Evolutionary conservation across 2,888 invertebrate species (phyloP), one percentile per base, ranked within the genome.

Genomic region (Sussaba pulchella): DNA sequence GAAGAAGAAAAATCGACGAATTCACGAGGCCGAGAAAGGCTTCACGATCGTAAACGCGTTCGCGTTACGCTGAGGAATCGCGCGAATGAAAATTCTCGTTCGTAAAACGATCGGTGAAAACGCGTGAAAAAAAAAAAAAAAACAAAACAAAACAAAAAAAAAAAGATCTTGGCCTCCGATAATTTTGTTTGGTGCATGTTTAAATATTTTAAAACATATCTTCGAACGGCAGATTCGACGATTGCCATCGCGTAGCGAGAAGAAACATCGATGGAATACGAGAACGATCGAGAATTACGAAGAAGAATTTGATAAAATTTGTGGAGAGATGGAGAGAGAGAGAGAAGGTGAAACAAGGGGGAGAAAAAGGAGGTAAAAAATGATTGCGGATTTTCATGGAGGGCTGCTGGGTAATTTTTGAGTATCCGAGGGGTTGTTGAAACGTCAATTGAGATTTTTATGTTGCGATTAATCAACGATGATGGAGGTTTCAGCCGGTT

Each of bases 151-250:
- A n/a, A n/a, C n/a, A n/a, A n/a, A n/a, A n/a, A n/a, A n/a, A n/a
- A n/a, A n/a, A n/a, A n/a, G n/a, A 66, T 69, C 64, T 67, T 63
- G 69, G 74, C 71, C 75, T 82, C 47, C 54, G 86, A 85, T 86
- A 86, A 85, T 66, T 66, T 67, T 84, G 86, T 85, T 84, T 84
- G 82, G 78, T 84, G 87, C 86, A 87, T 85, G 84, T 85, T 84
- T 73, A 83, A 70, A 85, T 83, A 80, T 84, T 84, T 75, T 84
- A 81, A 88, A 83, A 87, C 88, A 89, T 89, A 89, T 89, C 89
- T 88, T 85, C 85, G 87, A 88, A 76, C 78, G 79, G 72, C 75
- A 73, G 78, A 54, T 67, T 64, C 54, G 57, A 39, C 43, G 39
- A 54, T 74, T 10, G 69, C 39, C 3, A 10, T 17, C 19, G 14